Conservation (phyloP, 2,797 vertebrate species). For the Brachyalestes nurse region DNA sequence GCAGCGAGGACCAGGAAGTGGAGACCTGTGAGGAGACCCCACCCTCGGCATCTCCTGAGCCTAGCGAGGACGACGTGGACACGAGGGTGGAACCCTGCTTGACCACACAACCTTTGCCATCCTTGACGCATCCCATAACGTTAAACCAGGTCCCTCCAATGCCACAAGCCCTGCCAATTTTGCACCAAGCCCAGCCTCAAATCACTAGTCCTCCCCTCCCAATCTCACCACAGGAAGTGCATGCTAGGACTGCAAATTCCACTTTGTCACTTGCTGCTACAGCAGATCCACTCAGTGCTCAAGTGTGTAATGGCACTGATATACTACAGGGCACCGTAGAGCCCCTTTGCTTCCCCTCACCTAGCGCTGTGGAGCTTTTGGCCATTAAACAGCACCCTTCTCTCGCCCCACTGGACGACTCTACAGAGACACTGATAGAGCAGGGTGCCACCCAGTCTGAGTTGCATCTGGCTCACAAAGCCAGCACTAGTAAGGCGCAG, state of each 20-base stretch:
- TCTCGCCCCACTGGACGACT: constrained; percentile 71
- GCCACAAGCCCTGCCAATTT: constrained; percentile 56
- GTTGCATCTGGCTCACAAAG: constrained; percentile 30
- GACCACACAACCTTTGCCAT: constrained; percentile 80
- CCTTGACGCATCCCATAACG: constrained; percentile 67
- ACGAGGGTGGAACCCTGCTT: constrained; percentile 71
- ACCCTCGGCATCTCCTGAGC: constrained; percentile 51
- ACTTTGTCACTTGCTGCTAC: constrained; percentile 54
- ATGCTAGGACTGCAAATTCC: constrained; percentile 66
- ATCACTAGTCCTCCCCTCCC: constrained; percentile 60
- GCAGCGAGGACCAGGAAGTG: constrained; percentile 55
- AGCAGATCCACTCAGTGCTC: constrained; percentile 65
- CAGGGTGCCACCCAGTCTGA: constrained; percentile 58
- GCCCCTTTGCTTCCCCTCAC: constrained; percentile 32
- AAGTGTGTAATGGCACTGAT: constrained; percentile 63
- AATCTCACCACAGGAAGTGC: constrained; percentile 49
- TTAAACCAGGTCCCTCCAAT: constrained; percentile 48
- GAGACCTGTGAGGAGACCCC: constrained; percentile 52
- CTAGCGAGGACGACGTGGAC: constrained; percentile 46
- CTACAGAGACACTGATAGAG: constrained; percentile 77
- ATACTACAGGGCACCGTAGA: constrained; percentile 35
- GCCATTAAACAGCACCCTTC: constrained; percentile 59
- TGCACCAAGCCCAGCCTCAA: constrained; percentile 68
- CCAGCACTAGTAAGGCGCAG: constrained; percentile 32
- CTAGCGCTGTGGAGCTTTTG: constrained; percentile 56